A percentile compares a stretch with the other conserved stretches of the same genome.
These are phyloP conservation scores for Carcina quercana DNA, from an alignment of 2,888 invertebrate species.

Conservation along the genomic window DNA sequence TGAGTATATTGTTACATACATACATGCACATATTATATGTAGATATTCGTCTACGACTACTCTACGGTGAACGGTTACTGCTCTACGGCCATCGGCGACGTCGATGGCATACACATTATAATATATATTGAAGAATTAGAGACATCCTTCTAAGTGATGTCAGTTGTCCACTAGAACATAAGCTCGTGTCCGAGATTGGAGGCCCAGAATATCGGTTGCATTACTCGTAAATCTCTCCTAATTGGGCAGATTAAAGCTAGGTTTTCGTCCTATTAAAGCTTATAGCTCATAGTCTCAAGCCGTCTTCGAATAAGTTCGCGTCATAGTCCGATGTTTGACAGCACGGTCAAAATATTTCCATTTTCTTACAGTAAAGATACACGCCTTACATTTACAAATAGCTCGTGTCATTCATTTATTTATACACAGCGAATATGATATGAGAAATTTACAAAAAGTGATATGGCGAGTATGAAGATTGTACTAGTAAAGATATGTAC, in stretches of 20 bases:
- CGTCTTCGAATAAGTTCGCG: not conserved
- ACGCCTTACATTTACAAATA: not conserved
- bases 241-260: conserved; percentile 37
- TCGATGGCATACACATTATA: conserved; percentile 48
- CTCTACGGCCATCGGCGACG: no score
- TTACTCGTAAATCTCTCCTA: conserved; percentile 40
- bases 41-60: no score
- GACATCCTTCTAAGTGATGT: conserved; percentile 16
- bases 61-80: no score
- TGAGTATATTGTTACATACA: not conserved
- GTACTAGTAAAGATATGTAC: conserved; percentile 72
- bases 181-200: conserved; percentile 35
- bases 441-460: conserved; percentile 70
- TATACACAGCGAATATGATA: conserved; percentile 66
- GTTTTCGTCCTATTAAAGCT: conserved; percentile 46
- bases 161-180: conserved; percentile 57
- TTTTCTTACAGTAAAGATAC: no score
- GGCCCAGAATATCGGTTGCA: conserved; percentile 22
- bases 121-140: conserved; percentile 42
- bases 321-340: no score
- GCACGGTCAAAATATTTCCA: no score
- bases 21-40: no score
- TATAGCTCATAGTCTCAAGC: conserved; percentile 25
- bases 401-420: no score
- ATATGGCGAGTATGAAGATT: conserved; percentile 68